phyloP scores from a whole-genome alignment of 1,140 invertebrate genomes.

The Atta colombica region DNA sequence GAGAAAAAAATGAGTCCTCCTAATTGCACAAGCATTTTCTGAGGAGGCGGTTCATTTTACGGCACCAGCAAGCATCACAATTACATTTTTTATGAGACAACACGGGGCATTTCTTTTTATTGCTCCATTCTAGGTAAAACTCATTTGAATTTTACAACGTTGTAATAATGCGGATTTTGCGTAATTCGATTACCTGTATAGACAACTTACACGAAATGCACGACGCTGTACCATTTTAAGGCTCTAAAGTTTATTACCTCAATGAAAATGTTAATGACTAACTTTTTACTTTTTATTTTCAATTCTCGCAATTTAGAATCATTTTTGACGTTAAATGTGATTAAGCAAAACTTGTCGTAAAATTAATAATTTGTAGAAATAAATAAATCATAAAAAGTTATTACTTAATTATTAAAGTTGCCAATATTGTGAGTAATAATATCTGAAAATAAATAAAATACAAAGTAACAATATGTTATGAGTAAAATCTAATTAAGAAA shows the following conservation, averaged over 20 bases:
- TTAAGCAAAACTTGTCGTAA: neutral
- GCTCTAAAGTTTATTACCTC: neutral
- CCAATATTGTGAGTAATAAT: neutral
- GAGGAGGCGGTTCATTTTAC: conserved; percentile 48
- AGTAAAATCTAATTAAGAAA: neutral
- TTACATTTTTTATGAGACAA: conserved; percentile 62
- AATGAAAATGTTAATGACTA: conserved; percentile 10
- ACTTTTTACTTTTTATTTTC: neutral
- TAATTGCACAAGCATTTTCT: conserved; percentile 21
- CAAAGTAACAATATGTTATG: too few species aligned
- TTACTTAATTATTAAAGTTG: neutral
- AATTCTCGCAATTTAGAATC: neutral
- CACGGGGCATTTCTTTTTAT: conserved; percentile 41
- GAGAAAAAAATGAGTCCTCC: neutral
- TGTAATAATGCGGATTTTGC: conserved; percentile 5
- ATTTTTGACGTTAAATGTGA: neutral
- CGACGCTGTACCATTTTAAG: conserved; percentile 26
- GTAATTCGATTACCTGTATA: conserved; percentile 23
- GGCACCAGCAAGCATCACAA: conserved; percentile 14
- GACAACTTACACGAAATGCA: neutral
- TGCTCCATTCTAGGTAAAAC: neutral
- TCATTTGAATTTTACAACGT: conserved; percentile 50
- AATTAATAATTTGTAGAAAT: neutral
- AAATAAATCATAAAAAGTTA: neutral
- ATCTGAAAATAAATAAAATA: neutral